Evolutionary conservation across 2,888 invertebrate species (phyloP).

Genomic region (Eucera pruinosa): DNA sequence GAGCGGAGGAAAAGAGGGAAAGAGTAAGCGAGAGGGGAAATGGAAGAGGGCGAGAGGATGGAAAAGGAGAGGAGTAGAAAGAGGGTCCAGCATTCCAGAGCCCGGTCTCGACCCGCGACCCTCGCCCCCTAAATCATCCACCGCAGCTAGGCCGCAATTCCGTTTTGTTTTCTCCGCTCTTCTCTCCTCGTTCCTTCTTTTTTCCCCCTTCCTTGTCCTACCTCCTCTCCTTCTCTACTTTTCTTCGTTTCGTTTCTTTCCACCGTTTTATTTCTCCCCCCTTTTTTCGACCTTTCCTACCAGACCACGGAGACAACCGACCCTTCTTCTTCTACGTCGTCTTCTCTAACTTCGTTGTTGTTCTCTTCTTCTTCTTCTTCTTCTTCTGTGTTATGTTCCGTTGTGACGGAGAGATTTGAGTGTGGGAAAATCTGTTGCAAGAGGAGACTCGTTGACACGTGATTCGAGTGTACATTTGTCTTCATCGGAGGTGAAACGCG

Average conservation of each 20-base stretch:
- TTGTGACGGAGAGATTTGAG: slow-evolving; percentile 46
- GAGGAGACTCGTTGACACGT: slow-evolving; percentile 35
- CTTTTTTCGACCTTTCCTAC: slow-evolving; percentile 70
- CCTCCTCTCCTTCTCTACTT: slow-evolving; percentile 41
- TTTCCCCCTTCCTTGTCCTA: slow-evolving; percentile 48
- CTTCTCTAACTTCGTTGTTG: slow-evolving; percentile 17
- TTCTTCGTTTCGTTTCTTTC: slow-evolving; percentile 52
- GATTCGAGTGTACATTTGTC: slow-evolving; percentile 30
- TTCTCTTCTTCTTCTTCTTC: slow-evolving; percentile 25
- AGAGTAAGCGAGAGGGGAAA: slow-evolving; percentile 48
- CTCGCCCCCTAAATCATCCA: slow-evolving; percentile 84
- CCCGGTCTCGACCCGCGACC: slow-evolving; percentile 84
- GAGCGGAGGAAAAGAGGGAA: slow-evolving; percentile 58
- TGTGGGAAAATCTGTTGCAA: slow-evolving; percentile 62
- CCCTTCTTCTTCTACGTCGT: slow-evolving; percentile 37
- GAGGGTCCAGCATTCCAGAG: slow-evolving; percentile 81
- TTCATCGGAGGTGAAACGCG: background rate
- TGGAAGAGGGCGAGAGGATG: slow-evolving; percentile 37
- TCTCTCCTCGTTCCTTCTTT: slow-evolving; percentile 61
- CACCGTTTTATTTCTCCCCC: slow-evolving; percentile 26
- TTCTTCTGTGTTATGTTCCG: slow-evolving; percentile 38
- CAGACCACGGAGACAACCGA: slow-evolving; percentile 69
- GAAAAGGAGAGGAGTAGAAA: slow-evolving; percentile 42
- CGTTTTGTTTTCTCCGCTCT: slow-evolving; percentile 82
- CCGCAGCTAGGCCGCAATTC: slow-evolving; percentile 82